phyloP scores from a whole-genome alignment of 2,797 vertebrate genomes.

The Hoplostethus mediterraneus region DNA sequence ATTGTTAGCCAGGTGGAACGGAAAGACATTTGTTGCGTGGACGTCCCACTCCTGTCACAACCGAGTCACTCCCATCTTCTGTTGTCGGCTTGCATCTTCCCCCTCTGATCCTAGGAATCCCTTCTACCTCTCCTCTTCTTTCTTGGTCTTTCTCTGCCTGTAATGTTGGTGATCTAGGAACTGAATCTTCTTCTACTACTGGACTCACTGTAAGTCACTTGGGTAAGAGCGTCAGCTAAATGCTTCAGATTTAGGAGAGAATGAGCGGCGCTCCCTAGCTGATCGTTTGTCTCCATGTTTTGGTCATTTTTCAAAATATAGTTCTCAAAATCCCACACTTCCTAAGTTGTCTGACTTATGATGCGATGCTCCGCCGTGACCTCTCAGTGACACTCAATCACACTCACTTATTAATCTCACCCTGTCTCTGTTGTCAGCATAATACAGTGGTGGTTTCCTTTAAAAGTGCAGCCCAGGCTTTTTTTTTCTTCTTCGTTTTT shows the following conservation, averaged over 20 bases:
- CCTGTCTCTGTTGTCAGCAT: conserved; percentile 57
- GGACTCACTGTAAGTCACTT: too few species aligned
- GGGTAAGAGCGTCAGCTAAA: background rate
- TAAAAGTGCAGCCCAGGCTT: conserved; percentile 32
- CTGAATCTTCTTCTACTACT: too few species aligned
- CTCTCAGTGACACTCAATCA: conserved; percentile 58
- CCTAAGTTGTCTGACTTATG: conserved; percentile 25
- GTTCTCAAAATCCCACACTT: conserved; percentile 20
- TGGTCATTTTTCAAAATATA: conserved; percentile 9
- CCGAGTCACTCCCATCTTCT: background rate
- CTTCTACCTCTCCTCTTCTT: conserved; percentile 9
- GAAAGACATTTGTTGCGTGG: conserved; percentile 28
- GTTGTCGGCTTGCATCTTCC: too few species aligned
- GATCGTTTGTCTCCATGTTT: background rate
- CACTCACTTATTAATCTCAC: conserved; percentile 51
- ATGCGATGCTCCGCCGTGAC: conserved; percentile 49
- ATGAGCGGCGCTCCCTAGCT: background rate
- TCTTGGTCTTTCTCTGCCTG: background rate
- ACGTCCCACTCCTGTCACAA: conserved; percentile 13
- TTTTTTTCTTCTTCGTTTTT: conserved; percentile 32
- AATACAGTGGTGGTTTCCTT: conserved; percentile 59
- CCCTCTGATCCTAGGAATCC: background rate
- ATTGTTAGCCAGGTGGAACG: conserved; percentile 3
- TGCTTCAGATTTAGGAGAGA: background rate
- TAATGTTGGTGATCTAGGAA: too few species aligned